Evolutionary conservation across 2,888 invertebrate species (phyloP).

Genomic region (Tipula helvola): DNA sequence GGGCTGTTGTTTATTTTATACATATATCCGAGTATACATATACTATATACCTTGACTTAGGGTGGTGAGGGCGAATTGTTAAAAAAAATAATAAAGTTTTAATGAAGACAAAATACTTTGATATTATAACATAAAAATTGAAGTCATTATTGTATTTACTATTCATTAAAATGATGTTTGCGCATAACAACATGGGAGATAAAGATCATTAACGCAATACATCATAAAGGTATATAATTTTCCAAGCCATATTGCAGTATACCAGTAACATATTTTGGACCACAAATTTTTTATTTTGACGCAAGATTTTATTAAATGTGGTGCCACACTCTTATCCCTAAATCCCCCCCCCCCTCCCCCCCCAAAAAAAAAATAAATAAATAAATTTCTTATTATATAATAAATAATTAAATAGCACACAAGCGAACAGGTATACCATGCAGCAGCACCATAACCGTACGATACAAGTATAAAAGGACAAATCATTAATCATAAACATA

Average conservation of each 20-base stretch:
- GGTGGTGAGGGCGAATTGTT: background rate
- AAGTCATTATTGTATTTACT: background rate
- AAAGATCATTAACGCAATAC: background rate
- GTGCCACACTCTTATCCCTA: no score
- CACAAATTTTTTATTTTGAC: background rate
- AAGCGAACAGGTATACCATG: background rate
- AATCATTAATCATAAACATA: background rate
- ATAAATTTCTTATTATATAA: background rate
- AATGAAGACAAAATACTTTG: background rate
- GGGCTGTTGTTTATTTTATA: background rate
- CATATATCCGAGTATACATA: background rate
- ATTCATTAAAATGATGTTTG: background rate
- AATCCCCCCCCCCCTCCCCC: no score
- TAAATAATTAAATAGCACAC: background rate
- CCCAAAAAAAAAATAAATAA: no score
- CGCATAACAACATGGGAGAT: background rate
- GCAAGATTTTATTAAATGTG: background rate
- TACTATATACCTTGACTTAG: background rate
- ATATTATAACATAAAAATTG: background rate
- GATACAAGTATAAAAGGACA: background rate
- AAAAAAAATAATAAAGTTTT: background rate
- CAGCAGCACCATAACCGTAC: background rate
- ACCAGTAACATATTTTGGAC: background rate
- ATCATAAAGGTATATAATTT: background rate
- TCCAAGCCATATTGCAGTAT: background rate